Evolutionary conservation across 92 coral and sea anemone genomes (phyloP).

Genomic region (Chrysogorgia sp.): DNA sequence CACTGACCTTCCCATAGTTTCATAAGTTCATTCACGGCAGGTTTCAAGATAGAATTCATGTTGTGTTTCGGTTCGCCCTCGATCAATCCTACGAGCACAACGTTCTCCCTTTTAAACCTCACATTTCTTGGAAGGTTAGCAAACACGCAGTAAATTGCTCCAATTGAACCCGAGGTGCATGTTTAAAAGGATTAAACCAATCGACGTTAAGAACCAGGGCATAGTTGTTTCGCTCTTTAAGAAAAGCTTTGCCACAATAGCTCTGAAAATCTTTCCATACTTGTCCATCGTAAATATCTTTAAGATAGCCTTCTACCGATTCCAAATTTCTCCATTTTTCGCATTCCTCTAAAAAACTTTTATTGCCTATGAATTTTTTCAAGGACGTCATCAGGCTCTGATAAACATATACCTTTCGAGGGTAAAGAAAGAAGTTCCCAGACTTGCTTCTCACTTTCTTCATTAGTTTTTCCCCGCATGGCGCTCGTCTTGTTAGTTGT

Average conservation of each 20-base stretch:
- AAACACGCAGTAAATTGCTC: neutral
- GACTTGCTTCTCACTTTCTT: too few species aligned
- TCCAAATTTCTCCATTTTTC: neutral
- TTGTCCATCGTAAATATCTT: neutral
- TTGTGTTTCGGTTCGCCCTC: too few species aligned
- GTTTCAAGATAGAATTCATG: too few species aligned
- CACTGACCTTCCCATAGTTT: slow-evolving; percentile 37
- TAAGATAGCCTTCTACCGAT: neutral
- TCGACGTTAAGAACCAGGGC: neutral
- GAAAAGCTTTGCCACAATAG: neutral
- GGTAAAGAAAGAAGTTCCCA: too few species aligned
- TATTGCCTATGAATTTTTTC: neutral
- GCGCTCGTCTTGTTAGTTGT: too few species aligned
- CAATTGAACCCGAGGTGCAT: neutral
- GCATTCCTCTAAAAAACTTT: neutral
- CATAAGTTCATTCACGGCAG: too few species aligned
- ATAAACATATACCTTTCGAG: too few species aligned
- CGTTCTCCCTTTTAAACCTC: neutral
- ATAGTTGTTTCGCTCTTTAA: neutral
- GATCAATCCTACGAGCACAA: too few species aligned
- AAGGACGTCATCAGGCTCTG: too few species aligned
- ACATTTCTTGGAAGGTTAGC: neutral
- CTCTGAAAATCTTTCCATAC: neutral
- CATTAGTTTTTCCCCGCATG: too few species aligned
- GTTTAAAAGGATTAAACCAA: neutral